These are phyloP conservation scores for Chaenocephalus aceratus DNA, from an alignment of 2,113 vertebrate genomes.

Conservation along the genomic window DNA sequence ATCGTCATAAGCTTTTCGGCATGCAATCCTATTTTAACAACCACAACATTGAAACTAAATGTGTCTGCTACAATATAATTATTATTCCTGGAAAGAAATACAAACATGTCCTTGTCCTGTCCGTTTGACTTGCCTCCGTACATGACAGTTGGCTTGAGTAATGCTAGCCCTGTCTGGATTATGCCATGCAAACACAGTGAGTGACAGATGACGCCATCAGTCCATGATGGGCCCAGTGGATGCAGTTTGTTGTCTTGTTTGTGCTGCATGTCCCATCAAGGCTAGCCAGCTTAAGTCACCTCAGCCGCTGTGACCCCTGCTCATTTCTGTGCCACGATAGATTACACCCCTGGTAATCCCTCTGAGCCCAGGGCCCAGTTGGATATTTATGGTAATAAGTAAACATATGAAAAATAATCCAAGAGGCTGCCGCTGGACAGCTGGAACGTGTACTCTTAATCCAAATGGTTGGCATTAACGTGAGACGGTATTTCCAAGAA, in stretches of 20 bases:
- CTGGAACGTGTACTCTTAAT: conserved; percentile 57
- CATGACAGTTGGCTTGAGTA: conserved; percentile 31
- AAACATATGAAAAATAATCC: conserved; percentile 82
- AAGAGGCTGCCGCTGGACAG: conserved; percentile 65
- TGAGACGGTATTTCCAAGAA: conserved; percentile 63
- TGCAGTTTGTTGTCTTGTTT: conserved; percentile 77
- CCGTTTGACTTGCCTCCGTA: conserved; percentile 12
- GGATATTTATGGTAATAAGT: conserved; percentile 81
- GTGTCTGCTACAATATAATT: not conserved
- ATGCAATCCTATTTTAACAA: conserved; percentile 13
- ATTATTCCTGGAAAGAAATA: not conserved
- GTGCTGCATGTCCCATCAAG: conserved; percentile 70
- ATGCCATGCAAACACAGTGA: conserved; percentile 32
- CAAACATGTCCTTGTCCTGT: conserved; percentile 12
- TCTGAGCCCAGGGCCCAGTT: conserved; percentile 66
- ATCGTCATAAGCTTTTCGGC: conserved; percentile 1
- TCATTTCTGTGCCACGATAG: conserved; percentile 80
- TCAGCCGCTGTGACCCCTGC: conserved; percentile 77
- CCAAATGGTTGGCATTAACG: conserved; percentile 65
- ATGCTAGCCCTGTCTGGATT: conserved; percentile 30
- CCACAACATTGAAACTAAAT: not conserved
- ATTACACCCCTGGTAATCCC: conserved; percentile 81
- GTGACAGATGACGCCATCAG: conserved; percentile 65
- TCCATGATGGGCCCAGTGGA: conserved; percentile 44
- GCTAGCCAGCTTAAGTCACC: conserved; percentile 77